Base-by-base conservation (phyloP, 2,113 vertebrate genomes). In the Prochilodus magdalenae region DNA sequence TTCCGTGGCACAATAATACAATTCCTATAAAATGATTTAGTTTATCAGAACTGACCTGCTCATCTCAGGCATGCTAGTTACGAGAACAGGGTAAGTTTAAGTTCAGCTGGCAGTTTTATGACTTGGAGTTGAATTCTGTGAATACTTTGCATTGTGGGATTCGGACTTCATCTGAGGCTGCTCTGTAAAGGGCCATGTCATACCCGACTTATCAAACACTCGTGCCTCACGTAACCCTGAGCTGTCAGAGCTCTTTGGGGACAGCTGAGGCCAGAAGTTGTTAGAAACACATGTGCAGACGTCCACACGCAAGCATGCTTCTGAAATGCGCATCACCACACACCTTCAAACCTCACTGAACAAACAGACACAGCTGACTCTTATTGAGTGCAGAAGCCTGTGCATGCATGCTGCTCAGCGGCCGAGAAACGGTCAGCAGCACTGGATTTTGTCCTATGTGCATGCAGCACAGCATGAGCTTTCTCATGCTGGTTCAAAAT, bases 281-380 rank as follows among this genome's bases (percentile, higher is more conserved):
- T 30, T 60, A 55, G 30, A 66, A 57, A 72, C 78, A 36, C 73
- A 63, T 14, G 2, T 80, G 81, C 62, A 53, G 14, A n/a, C 7
- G 27, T 57, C 51, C 30, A 26, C 79, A 81, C 75, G 83, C 74
- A 66, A 62, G 84, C 74, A 86, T 69, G 57, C 49, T 40, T 33
- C 13, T 5, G 59, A 16, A 60, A 36, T 7, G 36, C 36, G 36
- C 49, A 79, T 60, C n/a, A 16, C 22, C 75, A 83, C 30, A 47
- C 20, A 72, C 70, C 69, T 76, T 74, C 72, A 79, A 30, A 73
- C 59, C 24, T 77, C 67, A 77, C 44, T 78, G 80, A 77, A 71
- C 79, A 83, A 55, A 75, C 44, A 67, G 40, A 22, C 53, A 22
- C 53, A 55, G 51, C 33, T 57, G 29, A 73, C 73, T 33, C 74